Percentiles rank a stretch among this genome's conserved stretches.
Conservation (phyloP, 2,888 invertebrate species). For the Argyresthia albistria region DNA sequence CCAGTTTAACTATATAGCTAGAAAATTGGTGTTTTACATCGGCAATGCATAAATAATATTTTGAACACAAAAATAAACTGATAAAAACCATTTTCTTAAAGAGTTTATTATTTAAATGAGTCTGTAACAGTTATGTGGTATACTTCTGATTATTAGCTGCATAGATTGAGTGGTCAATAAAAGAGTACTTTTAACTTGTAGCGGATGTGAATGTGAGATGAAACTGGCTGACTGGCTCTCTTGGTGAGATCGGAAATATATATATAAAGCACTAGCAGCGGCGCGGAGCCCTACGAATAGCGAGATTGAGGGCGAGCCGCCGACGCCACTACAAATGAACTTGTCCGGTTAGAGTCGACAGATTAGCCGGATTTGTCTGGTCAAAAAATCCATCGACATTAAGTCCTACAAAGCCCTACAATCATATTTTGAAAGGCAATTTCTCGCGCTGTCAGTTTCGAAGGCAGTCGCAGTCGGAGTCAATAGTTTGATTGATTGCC, state of each 20-base stretch:
- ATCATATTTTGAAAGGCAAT: not conserved
- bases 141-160: too few relatives aligned
- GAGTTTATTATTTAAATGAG: too few relatives aligned
- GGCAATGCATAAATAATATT: too few relatives aligned
- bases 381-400: not conserved
- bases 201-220: slow-evolving; percentile 32
- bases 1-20: too few relatives aligned
- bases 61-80: too few relatives aligned
- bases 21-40: too few relatives aligned
- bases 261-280: too few relatives aligned
- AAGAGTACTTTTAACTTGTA: too few relatives aligned
- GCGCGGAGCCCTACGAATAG: slow-evolving; percentile 46
- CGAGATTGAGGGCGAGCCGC: slow-evolving; percentile 7
- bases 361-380: not conserved
- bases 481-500: not conserved
- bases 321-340: not conserved
- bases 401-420: not conserved
- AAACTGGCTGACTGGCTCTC: slow-evolving; percentile 44
- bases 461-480: not conserved
- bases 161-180: too few relatives aligned
- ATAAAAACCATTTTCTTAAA: too few relatives aligned
- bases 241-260: slow-evolving; percentile 64
- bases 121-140: too few relatives aligned
- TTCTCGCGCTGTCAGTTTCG: not conserved
- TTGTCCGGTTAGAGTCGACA: not conserved